These are phyloP conservation scores for Rousettus madagascariensis DNA, from an alignment of 2,797 vertebrate species.

Conservation along the genomic window DNA sequence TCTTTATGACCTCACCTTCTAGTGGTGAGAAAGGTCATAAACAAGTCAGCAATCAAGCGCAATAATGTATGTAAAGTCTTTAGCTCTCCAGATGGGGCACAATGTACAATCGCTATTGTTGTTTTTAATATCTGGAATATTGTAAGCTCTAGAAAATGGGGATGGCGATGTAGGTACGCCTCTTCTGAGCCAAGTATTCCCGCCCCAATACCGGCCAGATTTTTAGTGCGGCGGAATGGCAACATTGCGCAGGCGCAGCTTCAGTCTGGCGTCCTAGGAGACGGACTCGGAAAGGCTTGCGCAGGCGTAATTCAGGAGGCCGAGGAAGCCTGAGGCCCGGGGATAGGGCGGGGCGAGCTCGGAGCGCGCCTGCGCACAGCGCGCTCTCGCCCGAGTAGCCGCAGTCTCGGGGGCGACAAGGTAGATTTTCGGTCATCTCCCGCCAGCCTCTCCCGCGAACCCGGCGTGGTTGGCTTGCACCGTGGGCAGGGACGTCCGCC, in stretches of 20 bases:
- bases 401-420: background rate
- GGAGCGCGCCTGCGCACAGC: slow-evolving; percentile 53
- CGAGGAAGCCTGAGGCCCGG: background rate
- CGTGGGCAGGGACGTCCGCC: slow-evolving; percentile 2
- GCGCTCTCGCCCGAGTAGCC: slow-evolving; percentile 14
- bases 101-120: background rate
- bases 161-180: background rate
- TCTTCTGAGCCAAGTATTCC: background rate
- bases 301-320: slow-evolving; percentile 46
- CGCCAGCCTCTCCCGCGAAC: background rate
- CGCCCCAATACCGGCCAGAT: rapidly evolving
- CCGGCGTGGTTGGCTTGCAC: background rate
- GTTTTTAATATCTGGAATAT: background rate
- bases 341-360: slow-evolving; percentile 50
- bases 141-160: background rate
- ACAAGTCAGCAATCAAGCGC: background rate
- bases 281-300: background rate
- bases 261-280: slow-evolving; percentile 35
- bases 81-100: background rate
- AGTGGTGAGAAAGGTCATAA: background rate
- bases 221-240: background rate
- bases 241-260: slow-evolving; percentile 45
- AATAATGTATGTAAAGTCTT: background rate
- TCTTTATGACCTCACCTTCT: background rate
- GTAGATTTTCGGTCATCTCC: background rate